These are phyloP conservation scores for Caenorhabditis afra DNA, from an alignment of 2,888 invertebrate species.

Conservation along the genomic window DNA sequence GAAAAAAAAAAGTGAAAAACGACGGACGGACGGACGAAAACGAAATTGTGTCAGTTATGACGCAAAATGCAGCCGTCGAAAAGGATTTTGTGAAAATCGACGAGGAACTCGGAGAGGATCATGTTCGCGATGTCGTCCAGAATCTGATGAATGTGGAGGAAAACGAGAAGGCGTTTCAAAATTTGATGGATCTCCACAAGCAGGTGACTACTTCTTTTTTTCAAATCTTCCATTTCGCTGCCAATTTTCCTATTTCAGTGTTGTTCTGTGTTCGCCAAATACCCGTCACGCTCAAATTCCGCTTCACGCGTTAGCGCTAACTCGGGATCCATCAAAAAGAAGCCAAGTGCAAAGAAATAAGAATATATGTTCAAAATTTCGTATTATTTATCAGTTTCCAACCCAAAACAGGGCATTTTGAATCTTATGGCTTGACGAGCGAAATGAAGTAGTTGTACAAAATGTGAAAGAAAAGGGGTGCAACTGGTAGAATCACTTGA, in stretches of 20 bases:
- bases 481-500: slow-evolving; percentile 52
- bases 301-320: neutral
- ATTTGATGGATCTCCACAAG: slow-evolving; percentile 36
- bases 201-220: slow-evolving; percentile 20
- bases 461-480: no score
- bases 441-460: no score
- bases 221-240: neutral
- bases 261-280: slow-evolving; percentile 24
- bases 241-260: slow-evolving; percentile 25
- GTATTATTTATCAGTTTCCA: neutral
- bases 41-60: slow-evolving; percentile 4
- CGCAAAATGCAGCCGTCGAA: slow-evolving; percentile 21
- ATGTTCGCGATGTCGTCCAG: slow-evolving; percentile 27
- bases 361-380: neutral
- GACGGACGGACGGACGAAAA: neutral
- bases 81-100: slow-evolving; percentile 41
- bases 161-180: slow-evolving; percentile 13
- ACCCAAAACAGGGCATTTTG: neutral
- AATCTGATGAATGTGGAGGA: slow-evolving; percentile 33
- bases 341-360: neutral
- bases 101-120: slow-evolving; percentile 40
- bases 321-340: neutral
- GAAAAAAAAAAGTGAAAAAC: slow-evolving; percentile 16
- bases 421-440: no score
- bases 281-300: slow-evolving; percentile 4